Evolutionary conservation across 2,113 vertebrate species (phyloP), one percentile per base, ranked within the genome.

Genomic region (Turdus rufiventris): DNA sequence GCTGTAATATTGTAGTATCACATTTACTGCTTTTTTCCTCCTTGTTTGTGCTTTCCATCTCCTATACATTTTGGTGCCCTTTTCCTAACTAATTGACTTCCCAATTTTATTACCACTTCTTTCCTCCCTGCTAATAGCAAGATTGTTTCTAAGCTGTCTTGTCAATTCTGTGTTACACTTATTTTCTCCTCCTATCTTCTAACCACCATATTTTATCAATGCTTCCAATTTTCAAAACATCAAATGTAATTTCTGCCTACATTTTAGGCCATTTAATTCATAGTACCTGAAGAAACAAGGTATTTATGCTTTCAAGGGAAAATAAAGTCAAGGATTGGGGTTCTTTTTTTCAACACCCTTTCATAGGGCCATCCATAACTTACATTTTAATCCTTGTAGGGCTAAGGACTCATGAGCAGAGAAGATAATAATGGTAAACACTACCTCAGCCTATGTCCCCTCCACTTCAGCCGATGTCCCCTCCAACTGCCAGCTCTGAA

Each of bases 81-180:
- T 90, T 88, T 66, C 75, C 29, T 60, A 43, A 28, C 34, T 80
- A 84, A 84, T 43, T 87, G 53, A 10, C 67, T 88, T 89, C 34
- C 33, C 42, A 79, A n/a, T 84, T 91, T 85, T 94, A 89, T 93
- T 89, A 50, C 29, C 8, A 68, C 42, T 76, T 94, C 38, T 95
- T 92, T 94, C 42, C 29, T 93, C 66, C 38, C 80, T 79, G 68
- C 62, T 78, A 87, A 85, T 51, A 94, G 50, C 58, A 79, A 42
- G 42, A 57, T 60, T 81, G 25, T 85, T 91, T 75, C 88, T 42
- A 80, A 57, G 36, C 38, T 76, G 28, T 81, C 90, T 70, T 47
- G n/a, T 71, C 61, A 36, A 45, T 85, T 67, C 45, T 85, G 36
- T 82, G 20, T 76, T 74, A 53, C 28, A 62, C 34, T 61, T 78